These are phyloP conservation scores for Thamnophis elegans DNA, from an alignment of 2,797 vertebrate genomes.

Conservation along the genomic window DNA sequence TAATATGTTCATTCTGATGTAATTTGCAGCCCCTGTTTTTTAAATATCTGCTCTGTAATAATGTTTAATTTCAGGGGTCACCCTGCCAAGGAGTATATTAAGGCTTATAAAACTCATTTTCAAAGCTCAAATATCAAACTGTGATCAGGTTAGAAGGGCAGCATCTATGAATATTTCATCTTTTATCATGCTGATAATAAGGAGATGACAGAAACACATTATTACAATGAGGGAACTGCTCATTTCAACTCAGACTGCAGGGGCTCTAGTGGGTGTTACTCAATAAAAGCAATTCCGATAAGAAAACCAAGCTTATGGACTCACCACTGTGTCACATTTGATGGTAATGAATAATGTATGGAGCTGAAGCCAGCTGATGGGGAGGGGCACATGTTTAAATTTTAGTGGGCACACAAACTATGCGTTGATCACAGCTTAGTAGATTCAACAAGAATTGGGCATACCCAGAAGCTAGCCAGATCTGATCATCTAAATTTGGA, in stretches of 20 bases:
- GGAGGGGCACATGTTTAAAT: constrained; percentile 1
- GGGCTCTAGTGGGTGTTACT: constrained; percentile 83
- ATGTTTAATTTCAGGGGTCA: constrained; percentile 99
- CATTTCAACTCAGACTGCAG: constrained; percentile 88
- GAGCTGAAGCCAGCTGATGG: constrained; percentile 63
- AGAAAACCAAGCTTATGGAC: constrained; percentile 91
- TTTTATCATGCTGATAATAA: constrained; percentile 99
- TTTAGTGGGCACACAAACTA: not conserved
- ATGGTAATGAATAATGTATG: constrained; percentile 99
- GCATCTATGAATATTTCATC: constrained; percentile 99
- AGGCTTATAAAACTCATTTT: constrained; percentile 99
- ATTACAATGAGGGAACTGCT: constrained; percentile 99
- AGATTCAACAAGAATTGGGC: not conserved
- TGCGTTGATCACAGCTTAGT: not conserved
- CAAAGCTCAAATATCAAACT: constrained; percentile 99
- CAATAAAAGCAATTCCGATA: constrained; percentile 97
- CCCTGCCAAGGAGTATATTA: constrained; percentile 99
- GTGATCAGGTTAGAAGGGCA: constrained; percentile 99
- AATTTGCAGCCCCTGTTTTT: constrained; percentile 99
- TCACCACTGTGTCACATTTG: constrained; percentile 93
- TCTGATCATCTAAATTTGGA: not conserved
- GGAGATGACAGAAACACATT: constrained; percentile 99
- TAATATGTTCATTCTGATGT: constrained; percentile 99
- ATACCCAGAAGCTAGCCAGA: not conserved
- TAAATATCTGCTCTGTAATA: constrained; percentile 99